Percentiles rank a stretch among this genome's conserved stretches.
Evolutionary conservation across 2,888 invertebrate species (phyloP).

Genomic region (Leucozona laternaria): DNA sequence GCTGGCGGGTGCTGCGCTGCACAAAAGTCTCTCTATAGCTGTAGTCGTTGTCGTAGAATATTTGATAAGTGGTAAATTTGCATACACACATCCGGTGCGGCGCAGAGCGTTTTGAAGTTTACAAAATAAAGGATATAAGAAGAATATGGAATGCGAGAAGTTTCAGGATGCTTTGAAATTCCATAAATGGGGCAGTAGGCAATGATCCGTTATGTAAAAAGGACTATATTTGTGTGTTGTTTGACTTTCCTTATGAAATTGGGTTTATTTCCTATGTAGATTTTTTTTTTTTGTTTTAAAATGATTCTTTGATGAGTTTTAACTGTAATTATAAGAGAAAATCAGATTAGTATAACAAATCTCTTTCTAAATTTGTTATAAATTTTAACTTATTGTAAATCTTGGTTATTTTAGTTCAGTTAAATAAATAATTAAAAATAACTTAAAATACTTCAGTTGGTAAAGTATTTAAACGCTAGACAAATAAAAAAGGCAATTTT

Average conservation of each 20-base stretch:
- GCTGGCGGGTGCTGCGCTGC: conserved; percentile 13
- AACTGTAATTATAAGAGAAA: neutral
- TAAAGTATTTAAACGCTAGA: too few species aligned
- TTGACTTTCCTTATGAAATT: neutral
- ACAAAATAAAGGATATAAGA: conserved; percentile 13
- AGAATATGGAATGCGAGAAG: neutral
- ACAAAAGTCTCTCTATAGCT: conserved; percentile 17
- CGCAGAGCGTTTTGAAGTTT: conserved; percentile 17
- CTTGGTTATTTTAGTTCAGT: too few species aligned
- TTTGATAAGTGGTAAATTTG: conserved; percentile 36
- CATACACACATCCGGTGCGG: conserved; percentile 13
- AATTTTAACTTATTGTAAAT: too few species aligned
- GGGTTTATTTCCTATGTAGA: neutral
- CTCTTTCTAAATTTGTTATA: too few species aligned
- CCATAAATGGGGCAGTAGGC: conserved; percentile 13
- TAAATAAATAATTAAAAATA: too few species aligned
- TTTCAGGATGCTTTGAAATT: conserved; percentile 9
- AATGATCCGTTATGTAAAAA: neutral
- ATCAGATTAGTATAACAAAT: neutral
- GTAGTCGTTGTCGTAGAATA: conserved; percentile 27
- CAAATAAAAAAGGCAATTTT: too few species aligned
- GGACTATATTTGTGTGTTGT: neutral
- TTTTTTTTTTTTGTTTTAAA: neutral
- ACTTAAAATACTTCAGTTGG: too few species aligned
- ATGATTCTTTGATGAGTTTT: neutral